phyloP scores from a whole-genome alignment of 2,113 vertebrate species.

The Rhadina sibilatrix region DNA sequence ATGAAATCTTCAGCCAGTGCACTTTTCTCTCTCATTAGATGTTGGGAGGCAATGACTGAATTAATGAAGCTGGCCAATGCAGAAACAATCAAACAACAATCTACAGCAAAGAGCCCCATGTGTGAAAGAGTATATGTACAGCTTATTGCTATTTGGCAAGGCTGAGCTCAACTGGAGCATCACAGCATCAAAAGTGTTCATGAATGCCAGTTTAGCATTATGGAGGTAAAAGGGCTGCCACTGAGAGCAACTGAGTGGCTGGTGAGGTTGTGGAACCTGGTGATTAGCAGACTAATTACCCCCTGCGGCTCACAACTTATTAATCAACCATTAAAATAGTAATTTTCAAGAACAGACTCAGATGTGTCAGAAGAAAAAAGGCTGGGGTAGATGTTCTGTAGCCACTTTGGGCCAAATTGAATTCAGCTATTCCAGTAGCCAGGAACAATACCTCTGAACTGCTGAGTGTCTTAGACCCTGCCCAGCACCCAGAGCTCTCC shows the following conservation, averaged over 20 bases:
- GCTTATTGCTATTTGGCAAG: not conserved
- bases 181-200: not conserved
- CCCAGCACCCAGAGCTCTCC: not conserved
- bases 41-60: conserved; percentile 23
- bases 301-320: conserved; percentile 59
- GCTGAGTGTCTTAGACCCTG: not conserved
- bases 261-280: conserved; percentile 14
- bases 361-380: not conserved
- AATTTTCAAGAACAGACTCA: conserved; percentile 2
- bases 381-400: not conserved
- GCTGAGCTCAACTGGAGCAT: conserved; percentile 8
- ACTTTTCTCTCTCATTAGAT: conserved; percentile 15
- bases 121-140: not conserved
- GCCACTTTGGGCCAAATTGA: not conserved
- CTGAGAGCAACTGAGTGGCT: conserved; percentile 11
- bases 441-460: not conserved
- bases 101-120: not conserved
- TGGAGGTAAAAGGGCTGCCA: not conserved
- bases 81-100: not conserved
- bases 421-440: not conserved
- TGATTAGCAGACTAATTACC: conserved; percentile 62
- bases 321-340: conserved; percentile 69
- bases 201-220: conserved; percentile 1
- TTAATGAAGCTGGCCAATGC: conserved; percentile 56
- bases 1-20: conserved; percentile 12